Conservation (phyloP, 2,797 vertebrate genomes). For the Halcyon chelicuti region DNA sequence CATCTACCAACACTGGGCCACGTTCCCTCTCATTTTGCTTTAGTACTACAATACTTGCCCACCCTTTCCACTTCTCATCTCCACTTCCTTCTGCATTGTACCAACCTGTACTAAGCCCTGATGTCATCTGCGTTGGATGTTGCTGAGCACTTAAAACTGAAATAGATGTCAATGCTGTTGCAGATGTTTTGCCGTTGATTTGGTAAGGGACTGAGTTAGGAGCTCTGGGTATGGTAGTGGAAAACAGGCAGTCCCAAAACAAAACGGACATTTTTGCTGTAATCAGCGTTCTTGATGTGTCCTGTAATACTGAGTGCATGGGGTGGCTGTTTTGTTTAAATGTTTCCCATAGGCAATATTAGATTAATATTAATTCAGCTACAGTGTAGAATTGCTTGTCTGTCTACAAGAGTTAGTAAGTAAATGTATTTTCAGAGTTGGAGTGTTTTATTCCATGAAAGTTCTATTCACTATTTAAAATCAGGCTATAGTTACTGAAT, state of each 20-base stretch:
- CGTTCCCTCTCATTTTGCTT: not conserved
- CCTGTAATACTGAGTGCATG: not conserved
- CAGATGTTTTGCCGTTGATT: not conserved
- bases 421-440: not conserved
- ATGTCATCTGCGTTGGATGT: not conserved
- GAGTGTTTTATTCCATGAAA: not conserved
- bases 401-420: not conserved
- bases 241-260: not conserved
- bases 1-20: rapidly evolving
- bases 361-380: not conserved
- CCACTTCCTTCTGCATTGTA: not conserved
- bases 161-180: not conserved
- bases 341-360: not conserved
- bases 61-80: not conserved
- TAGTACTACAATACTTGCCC: not conserved
- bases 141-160: not conserved
- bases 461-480: not conserved
- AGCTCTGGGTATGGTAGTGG: not conserved
- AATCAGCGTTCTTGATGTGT: not conserved
- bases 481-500: not conserved
- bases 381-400: not conserved
- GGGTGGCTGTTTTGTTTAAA: not conserved
- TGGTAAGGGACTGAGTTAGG: not conserved
- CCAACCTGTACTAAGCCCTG: not conserved
- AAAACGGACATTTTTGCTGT: not conserved